Evolutionary conservation across 2,797 vertebrate genomes (phyloP).

Genomic region (Scolopax bukidnonensis): DNA sequence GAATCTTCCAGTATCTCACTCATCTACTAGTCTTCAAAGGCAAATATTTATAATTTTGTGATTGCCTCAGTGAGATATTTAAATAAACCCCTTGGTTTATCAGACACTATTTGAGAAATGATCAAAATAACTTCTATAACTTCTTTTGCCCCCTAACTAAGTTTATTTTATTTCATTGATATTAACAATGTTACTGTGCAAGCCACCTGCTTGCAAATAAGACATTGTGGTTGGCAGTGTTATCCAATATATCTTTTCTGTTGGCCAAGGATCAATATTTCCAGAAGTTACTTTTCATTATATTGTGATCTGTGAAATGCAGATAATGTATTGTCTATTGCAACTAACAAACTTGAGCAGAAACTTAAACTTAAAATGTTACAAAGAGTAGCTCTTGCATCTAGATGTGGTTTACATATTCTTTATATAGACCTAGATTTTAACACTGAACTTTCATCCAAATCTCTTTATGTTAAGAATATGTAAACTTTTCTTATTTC

Average conservation of each 20-base stretch:
- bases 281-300: neutral
- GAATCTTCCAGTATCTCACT: neutral
- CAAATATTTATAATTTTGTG: neutral
- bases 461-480: neutral
- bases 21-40: neutral
- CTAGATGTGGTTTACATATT: neutral
- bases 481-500: neutral
- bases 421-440: neutral
- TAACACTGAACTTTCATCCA: neutral
- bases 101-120: neutral
- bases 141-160: neutral
- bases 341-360: neutral
- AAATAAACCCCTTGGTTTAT: neutral
- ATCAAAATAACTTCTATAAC: neutral
- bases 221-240: neutral
- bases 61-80: neutral
- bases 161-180: neutral
- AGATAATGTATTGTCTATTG: neutral
- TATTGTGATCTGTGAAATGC: neutral
- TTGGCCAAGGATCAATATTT: neutral
- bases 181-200: neutral
- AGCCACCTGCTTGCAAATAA: neutral
- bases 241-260: neutral
- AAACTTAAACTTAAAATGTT: neutral
- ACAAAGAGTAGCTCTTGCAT: neutral